A percentile compares a stretch with the other conserved stretches of the same genome.
phyloP scores from a whole-genome alignment of 1,140 invertebrate genomes.

The Zaprionus taronus region DNA sequence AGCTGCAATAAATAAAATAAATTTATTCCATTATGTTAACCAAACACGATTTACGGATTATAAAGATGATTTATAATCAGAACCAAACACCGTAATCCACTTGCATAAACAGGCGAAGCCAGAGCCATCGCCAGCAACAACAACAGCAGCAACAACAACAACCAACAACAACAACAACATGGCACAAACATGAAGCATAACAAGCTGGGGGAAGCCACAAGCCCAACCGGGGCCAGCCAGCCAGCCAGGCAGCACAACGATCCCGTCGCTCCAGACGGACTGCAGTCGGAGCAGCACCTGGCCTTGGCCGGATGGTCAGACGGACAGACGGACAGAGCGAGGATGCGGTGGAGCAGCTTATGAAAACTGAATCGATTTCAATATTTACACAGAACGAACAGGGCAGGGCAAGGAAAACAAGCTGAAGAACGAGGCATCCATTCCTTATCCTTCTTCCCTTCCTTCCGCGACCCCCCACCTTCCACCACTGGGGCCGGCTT shows the following conservation, averaged over 20 bases:
- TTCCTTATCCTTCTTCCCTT: not conserved
- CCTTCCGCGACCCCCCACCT: not conserved
- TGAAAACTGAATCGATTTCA: constrained; percentile 81
- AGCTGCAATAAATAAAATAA: constrained; percentile 83
- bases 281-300: constrained; percentile 53
- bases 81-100: constrained; percentile 82
- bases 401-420: constrained; percentile 7
- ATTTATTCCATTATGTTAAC: constrained; percentile 83
- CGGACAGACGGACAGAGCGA: not conserved
- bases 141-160: not conserved
- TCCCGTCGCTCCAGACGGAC: constrained; percentile 27
- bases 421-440: not conserved
- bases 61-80: constrained; percentile 83
- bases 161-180: constrained; percentile 58
- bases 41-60: constrained; percentile 83
- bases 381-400: constrained; percentile 69
- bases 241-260: constrained; percentile 7
- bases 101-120: constrained; percentile 74
- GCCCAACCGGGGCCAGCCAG: not conserved
- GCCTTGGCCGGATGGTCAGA: constrained; percentile 14
- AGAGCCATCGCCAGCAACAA: constrained; percentile 24
- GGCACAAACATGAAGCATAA: constrained; percentile 80
- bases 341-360: constrained; percentile 42
- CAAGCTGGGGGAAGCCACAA: constrained; percentile 69
- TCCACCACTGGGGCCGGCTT: constrained; percentile 39